These are phyloP conservation scores for Emydocephalus ijimae DNA, from an alignment of 2,113 vertebrate species.

Conservation along the genomic window DNA sequence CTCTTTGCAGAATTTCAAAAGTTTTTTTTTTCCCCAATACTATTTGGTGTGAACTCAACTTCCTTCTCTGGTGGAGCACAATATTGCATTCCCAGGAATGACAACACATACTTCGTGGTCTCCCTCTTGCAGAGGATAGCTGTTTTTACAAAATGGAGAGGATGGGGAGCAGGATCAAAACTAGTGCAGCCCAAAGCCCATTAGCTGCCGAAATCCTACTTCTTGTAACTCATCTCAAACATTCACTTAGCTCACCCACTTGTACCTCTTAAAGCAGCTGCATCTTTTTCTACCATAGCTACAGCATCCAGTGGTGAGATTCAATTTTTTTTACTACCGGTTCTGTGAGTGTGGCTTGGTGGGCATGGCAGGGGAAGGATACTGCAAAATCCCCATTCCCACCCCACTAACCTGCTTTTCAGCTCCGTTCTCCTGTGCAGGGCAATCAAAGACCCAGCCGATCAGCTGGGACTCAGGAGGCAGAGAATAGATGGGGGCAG, in stretches of 20 bases:
- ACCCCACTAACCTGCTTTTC: too few relatives aligned
- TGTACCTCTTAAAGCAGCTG: neutral
- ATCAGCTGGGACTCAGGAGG: too few relatives aligned
- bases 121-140: constrained; percentile 75
- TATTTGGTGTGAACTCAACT: constrained; percentile 75
- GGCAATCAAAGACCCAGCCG: too few relatives aligned
- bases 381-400: too few relatives aligned
- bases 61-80: constrained; percentile 80
- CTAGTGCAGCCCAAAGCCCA: constrained; percentile 79
- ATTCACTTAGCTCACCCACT: neutral
- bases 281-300: neutral
- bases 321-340: too few relatives aligned
- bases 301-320: neutral
- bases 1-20: constrained; percentile 82
- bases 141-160: constrained; percentile 57
- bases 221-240: neutral
- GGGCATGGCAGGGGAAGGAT: too few relatives aligned
- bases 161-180: constrained; percentile 71
- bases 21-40: constrained; percentile 79
- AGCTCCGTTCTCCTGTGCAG: too few relatives aligned
- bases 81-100: constrained; percentile 87
- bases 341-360: too few relatives aligned
- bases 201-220: constrained; percentile 73
- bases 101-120: constrained; percentile 89
- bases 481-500: too few relatives aligned